Percentiles rank a stretch among this genome's conserved stretches.
These are phyloP conservation scores for Nannospalax galili DNA, from an alignment of 2,113 vertebrate species.

Conservation along the genomic window DNA sequence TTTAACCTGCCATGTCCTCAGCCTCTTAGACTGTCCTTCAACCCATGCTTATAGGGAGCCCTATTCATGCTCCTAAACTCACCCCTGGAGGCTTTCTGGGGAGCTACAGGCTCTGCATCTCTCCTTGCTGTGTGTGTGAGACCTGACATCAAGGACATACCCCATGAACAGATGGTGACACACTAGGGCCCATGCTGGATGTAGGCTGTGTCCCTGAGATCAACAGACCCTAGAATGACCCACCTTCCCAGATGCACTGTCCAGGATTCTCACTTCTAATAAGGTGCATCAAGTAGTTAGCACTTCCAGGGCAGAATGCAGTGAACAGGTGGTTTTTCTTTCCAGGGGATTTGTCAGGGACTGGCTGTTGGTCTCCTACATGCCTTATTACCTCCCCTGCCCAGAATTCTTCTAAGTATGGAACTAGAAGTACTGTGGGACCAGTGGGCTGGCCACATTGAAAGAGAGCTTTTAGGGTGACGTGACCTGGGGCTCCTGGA, in stretches of 20 bases:
- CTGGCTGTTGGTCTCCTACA: slow-evolving; percentile 62
- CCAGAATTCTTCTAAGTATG: slow-evolving; percentile 82
- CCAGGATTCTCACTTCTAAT: neutral
- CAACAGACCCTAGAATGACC: neutral
- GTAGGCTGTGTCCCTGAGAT: neutral
- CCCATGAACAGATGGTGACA: neutral
- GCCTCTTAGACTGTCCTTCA: neutral
- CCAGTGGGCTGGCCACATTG: neutral
- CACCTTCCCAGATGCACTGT: no score
- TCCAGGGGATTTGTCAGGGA: slow-evolving; percentile 57
- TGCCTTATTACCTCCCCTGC: slow-evolving; percentile 84
- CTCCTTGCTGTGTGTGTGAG: neutral
- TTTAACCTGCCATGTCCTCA: neutral
- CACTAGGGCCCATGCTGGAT: neutral
- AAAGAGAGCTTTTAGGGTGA: neutral
- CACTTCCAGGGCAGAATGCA: neutral
- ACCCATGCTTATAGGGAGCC: neutral
- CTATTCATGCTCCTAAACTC: neutral
- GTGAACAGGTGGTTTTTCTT: slow-evolving; percentile 13
- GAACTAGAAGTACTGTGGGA: neutral
- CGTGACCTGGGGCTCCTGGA: no score
- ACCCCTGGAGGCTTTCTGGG: neutral
- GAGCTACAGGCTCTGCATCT: neutral
- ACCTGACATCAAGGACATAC: neutral
- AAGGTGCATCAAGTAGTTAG: neutral